These are phyloP conservation scores for Watsonalla binaria DNA, from an alignment of 2,888 invertebrate species.

Conservation along the genomic window DNA sequence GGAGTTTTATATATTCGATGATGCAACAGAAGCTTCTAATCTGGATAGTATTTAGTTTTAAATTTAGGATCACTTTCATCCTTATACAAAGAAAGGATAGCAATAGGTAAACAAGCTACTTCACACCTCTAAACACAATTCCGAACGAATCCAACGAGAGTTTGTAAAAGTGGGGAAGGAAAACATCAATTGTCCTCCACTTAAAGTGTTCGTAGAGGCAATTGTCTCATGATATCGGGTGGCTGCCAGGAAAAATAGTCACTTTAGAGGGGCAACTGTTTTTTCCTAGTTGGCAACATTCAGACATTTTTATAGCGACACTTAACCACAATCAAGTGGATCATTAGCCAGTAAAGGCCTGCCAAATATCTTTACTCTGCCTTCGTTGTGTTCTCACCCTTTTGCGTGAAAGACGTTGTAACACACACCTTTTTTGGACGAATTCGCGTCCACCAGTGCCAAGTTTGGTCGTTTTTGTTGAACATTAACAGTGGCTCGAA, in stretches of 20 bases:
- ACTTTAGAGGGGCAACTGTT: constrained; percentile 69
- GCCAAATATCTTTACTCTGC: constrained; percentile 73
- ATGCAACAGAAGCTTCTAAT: too few relatives aligned
- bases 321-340: constrained; percentile 76
- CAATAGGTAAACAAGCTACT: background rate
- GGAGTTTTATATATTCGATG: too few relatives aligned
- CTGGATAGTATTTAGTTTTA: too few relatives aligned
- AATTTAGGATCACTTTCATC: too few relatives aligned
- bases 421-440: constrained; percentile 63
- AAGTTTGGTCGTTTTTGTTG: constrained; percentile 47
- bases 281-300: constrained; percentile 74
- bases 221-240: constrained; percentile 69
- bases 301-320: constrained; percentile 74
- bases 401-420: constrained; percentile 60
- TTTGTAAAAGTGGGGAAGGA: constrained; percentile 42
- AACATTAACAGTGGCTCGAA: constrained; percentile 14
- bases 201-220: constrained; percentile 64
- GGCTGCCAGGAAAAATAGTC: constrained; percentile 72
- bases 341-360: constrained; percentile 75
- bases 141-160: constrained; percentile 34
- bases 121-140: constrained; percentile 23
- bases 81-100: background rate
- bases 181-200: constrained; percentile 62
- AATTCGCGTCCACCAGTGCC: constrained; percentile 46
- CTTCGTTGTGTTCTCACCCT: constrained; percentile 65